Base-by-base conservation (phyloP, 2,113 vertebrate genomes). In the Neoarius graeffei region DNA sequence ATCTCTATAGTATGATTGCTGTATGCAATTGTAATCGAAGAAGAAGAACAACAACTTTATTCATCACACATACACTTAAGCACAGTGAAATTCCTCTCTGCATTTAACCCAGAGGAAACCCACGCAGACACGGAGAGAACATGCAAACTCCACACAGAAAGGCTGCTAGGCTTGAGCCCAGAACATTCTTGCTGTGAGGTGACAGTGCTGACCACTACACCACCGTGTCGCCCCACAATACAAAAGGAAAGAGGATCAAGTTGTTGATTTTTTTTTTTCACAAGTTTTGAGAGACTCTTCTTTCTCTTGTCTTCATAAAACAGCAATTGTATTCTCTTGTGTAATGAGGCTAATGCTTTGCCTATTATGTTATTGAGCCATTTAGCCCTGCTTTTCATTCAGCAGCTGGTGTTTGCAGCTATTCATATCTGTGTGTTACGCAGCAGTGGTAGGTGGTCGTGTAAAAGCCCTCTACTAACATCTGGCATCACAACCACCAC, bases 331-430 rank as follows among this genome's bases (percentile, higher is more conserved):
- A 19, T 42, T 73, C 54, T 54, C 54, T 48, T 59, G 67, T 62
- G 87, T 48, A 81, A 67, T 50, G 27, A 81, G 54, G 77, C 42
- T 86, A 84, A 81, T 91, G 83, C 64, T 81, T n/a, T 35, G 71
- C 83, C 83, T 88, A 66, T 86, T 76, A 76, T 59, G 59, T n/a
- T 74, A 7, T 73, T 59, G 19, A 57, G 67, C 9, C 20, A 25
- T 85, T 30, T 42, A 56, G 23, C 23, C 23, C 86, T 54, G 56
- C 14, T 73, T 62, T 85, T 76, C 77, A 19, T 30, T 77, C 56
- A 85, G 69, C 69, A 85, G 84, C 84, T 85, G 84, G 56, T 76
- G 42, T 85, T 82, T 82, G 57, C 30, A 82, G 4, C 30, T 62
- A 7, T 42, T 85, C 25, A 60, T 42, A 35, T 66, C 74, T 81